These are phyloP conservation scores for Cheilosia vernalis DNA, from an alignment of 2,888 invertebrate genomes.

Conservation along the genomic window DNA sequence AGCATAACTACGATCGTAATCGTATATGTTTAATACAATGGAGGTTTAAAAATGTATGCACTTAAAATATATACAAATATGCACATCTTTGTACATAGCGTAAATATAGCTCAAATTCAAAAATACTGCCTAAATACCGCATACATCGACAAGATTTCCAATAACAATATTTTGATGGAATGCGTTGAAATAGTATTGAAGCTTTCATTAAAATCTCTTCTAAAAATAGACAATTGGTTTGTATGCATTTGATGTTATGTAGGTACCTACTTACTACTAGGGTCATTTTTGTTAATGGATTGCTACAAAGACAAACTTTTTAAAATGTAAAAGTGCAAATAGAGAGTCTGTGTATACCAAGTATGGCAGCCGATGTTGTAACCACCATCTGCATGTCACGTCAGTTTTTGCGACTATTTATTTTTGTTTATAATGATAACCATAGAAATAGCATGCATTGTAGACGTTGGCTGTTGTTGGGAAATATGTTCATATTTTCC, in stretches of 20 bases:
- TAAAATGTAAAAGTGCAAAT: no score
- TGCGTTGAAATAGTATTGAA: conserved; percentile 4
- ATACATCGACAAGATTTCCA: conserved; percentile 9
- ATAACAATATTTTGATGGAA: conserved; percentile 8
- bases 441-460: no score
- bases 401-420: no score
- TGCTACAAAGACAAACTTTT: neutral
- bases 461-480: no score
- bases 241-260: conserved; percentile 15
- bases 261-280: neutral
- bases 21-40: no score
- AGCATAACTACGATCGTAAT: no score
- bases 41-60: no score
- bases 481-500: no score
- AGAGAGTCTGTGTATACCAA: no score
- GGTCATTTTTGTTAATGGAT: conserved; percentile 20
- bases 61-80: neutral
- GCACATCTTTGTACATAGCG: neutral
- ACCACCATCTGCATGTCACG: no score
- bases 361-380: no score
- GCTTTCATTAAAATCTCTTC: conserved; percentile 16
- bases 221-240: conserved; percentile 29
- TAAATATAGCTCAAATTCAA: neutral
- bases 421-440: no score
- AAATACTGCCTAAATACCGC: neutral